Percentiles rank a stretch among this genome's conserved stretches.
Conservation (phyloP, 2,888 invertebrate species). For the Nymphalis urticae region DNA sequence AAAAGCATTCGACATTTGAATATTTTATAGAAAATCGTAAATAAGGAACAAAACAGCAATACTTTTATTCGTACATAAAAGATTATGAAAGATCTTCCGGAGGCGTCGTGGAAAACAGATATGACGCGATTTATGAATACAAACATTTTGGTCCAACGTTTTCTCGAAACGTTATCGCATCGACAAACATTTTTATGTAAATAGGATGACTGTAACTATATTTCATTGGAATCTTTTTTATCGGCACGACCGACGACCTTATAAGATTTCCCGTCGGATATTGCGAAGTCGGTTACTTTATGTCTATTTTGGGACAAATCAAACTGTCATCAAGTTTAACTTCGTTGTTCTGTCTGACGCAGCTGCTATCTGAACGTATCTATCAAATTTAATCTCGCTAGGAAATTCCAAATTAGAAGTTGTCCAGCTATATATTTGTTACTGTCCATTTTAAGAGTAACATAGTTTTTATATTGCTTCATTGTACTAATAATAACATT, state of each 20-base stretch:
- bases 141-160: slow-evolving; percentile 27
- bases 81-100: slow-evolving; percentile 23
- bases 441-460: too few species aligned
- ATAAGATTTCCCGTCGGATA: slow-evolving; percentile 24
- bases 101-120: slow-evolving; percentile 21
- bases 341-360: slow-evolving; percentile 19
- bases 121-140: slow-evolving; percentile 28
- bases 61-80: slow-evolving; percentile 14
- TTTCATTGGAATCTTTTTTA: slow-evolving; percentile 38
- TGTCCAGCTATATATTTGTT: neutral
- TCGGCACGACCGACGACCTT: slow-evolving; percentile 30
- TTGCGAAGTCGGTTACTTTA: slow-evolving; percentile 8
- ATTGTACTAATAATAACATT: too few species aligned
- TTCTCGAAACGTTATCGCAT: slow-evolving; percentile 30
- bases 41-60: slow-evolving; percentile 14
- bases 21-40: slow-evolving; percentile 11
- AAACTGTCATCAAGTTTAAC: slow-evolving; percentile 19
- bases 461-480: too few species aligned
- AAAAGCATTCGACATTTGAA: too few species aligned
- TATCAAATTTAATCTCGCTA: slow-evolving; percentile 12
- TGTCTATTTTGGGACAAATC: slow-evolving; percentile 24
- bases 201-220: slow-evolving; percentile 35
- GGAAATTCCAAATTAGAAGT: neutral
- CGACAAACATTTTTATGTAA: slow-evolving; percentile 37
- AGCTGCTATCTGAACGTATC: slow-evolving; percentile 4